Evolutionary conservation across 2,113 vertebrate genomes (phyloP).

Genomic region (Dasypus novemcinctus): DNA sequence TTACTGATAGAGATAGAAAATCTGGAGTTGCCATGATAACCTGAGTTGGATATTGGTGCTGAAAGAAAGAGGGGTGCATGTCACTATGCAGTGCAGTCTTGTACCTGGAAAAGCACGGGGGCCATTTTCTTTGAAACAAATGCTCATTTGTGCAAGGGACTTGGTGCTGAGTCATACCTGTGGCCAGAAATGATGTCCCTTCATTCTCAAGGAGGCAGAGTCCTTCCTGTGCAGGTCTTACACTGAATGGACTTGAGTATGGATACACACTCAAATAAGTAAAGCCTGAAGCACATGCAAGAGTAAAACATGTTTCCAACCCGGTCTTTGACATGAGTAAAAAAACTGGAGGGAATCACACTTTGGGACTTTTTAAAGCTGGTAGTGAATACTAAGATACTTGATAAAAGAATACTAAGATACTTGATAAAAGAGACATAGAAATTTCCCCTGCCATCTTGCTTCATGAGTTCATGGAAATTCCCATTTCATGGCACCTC

Average conservation of each 20-base stretch:
- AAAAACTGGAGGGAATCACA: neutral
- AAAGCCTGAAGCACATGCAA: neutral
- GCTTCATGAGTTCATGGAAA: slow-evolving; percentile 36
- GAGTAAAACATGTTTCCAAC: neutral
- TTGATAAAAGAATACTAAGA: slow-evolving; percentile 52
- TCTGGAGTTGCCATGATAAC: neutral
- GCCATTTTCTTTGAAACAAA: neutral
- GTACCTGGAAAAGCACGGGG: neutral
- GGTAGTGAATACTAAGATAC: slow-evolving; percentile 33
- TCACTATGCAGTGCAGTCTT: neutral
- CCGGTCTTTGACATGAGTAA: slow-evolving; percentile 31
- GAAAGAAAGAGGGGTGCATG: neutral
- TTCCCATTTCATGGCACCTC: neutral
- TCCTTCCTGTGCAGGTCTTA: neutral
- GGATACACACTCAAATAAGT: slow-evolving; percentile 35
- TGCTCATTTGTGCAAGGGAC: neutral
- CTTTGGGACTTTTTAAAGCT: neutral
- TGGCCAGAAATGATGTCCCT: neutral
- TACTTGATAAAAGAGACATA: slow-evolving; percentile 42
- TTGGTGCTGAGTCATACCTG: neutral
- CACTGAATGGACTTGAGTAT: neutral
- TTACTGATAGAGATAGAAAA: neutral
- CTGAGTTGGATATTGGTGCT: neutral
- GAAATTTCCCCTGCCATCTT: slow-evolving; percentile 39
- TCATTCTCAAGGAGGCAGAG: slow-evolving; percentile 51